These are phyloP conservation scores for Holotrichia oblita DNA, from an alignment of 1,140 invertebrate genomes.

Conservation along the genomic window DNA sequence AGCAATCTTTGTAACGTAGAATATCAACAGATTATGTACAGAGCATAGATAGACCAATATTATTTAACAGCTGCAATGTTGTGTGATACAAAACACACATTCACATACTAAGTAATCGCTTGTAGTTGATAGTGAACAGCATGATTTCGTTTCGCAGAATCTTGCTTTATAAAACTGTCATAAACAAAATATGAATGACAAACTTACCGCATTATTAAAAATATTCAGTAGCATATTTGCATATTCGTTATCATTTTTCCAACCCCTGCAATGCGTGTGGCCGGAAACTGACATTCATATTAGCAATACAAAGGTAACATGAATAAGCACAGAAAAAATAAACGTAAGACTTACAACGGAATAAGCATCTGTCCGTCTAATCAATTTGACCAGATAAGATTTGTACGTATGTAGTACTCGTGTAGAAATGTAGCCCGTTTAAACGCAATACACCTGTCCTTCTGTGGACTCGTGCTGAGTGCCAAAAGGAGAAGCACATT, in stretches of 20 bases:
- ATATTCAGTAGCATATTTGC: background rate
- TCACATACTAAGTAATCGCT: too few relatives aligned
- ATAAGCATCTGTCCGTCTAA: conserved; percentile 29
- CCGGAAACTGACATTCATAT: background rate
- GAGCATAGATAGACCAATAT: too few relatives aligned
- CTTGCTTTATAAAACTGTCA: background rate
- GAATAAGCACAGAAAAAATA: background rate
- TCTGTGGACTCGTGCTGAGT: conserved; percentile 29
- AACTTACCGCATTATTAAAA: background rate
- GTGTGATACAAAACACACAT: too few relatives aligned
- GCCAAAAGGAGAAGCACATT: conserved; percentile 30
- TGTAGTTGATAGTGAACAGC: too few relatives aligned
- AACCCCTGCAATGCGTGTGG: background rate
- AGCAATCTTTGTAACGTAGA: too few relatives aligned
- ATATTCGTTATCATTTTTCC: too few relatives aligned
- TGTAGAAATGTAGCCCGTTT: background rate
- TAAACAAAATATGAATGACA: background rate
- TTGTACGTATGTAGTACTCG: conserved; percentile 29
- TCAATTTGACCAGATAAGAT: conserved; percentile 34
- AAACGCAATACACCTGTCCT: conserved; percentile 13
- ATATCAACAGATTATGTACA: too few relatives aligned
- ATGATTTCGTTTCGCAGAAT: too few relatives aligned
- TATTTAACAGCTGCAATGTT: too few relatives aligned
- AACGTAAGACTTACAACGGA: background rate
- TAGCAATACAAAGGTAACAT: conserved; percentile 22